These are phyloP conservation scores for Polymixis lichenea DNA, from an alignment of 2,888 invertebrate genomes.

Conservation along the genomic window DNA sequence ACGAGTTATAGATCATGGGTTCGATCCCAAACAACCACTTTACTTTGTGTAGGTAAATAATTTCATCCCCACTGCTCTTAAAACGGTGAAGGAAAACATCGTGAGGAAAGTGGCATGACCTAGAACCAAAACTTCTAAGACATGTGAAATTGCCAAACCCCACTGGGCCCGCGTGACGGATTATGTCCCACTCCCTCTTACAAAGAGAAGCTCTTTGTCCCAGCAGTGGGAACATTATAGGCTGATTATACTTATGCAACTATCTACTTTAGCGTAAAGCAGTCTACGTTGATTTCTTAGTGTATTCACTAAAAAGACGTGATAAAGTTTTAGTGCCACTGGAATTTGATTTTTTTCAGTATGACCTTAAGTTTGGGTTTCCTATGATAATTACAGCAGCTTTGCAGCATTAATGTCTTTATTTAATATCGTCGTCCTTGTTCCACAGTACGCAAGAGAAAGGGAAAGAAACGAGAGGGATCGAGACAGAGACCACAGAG, in stretches of 20 bases:
- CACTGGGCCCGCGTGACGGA: too few species aligned
- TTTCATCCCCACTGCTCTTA: too few species aligned
- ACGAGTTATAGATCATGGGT: too few species aligned
- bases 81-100: too few species aligned
- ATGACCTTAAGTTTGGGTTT: background rate
- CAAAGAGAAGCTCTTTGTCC: too few species aligned
- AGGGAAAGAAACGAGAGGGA: slow-evolving; percentile 89
- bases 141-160: too few species aligned
- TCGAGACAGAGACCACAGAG: slow-evolving; percentile 90
- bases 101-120: too few species aligned
- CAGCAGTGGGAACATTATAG: too few species aligned
- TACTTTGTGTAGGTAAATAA: too few species aligned
- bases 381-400: background rate
- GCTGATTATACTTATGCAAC: background rate
- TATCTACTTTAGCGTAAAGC: background rate
- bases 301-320: background rate
- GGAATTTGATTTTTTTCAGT: background rate
- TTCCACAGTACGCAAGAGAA: slow-evolving; percentile 89
- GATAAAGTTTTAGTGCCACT: background rate
- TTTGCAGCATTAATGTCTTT: background rate
- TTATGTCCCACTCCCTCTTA: too few species aligned
- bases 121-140: too few species aligned
- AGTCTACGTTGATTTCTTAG: background rate
- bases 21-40: too few species aligned
- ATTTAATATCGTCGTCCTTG: background rate